phyloP scores from a whole-genome alignment of 2,888 invertebrate species.

The Coleophora flavipennella region DNA sequence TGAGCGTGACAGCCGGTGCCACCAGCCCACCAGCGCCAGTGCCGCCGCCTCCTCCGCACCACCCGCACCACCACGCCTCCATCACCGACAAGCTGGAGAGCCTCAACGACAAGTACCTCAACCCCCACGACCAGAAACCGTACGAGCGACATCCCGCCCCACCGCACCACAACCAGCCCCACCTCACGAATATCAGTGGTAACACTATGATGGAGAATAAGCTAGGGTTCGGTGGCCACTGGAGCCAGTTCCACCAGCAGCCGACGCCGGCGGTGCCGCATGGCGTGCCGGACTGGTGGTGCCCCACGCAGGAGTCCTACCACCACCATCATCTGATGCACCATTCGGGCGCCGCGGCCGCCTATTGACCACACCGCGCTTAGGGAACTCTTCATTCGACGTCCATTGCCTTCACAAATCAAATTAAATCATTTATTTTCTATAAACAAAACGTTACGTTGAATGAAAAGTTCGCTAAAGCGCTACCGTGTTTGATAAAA shows the following conservation, averaged over 20 bases:
- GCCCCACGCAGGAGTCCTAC: slow-evolving; percentile 64
- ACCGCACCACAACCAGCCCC: slow-evolving; percentile 45
- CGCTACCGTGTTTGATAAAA: slow-evolving; percentile 40
- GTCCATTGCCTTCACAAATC: slow-evolving; percentile 8
- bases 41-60: slow-evolving; percentile 47
- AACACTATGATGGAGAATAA: slow-evolving; percentile 76
- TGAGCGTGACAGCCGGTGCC: slow-evolving; percentile 77
- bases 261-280: slow-evolving; percentile 77
- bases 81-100: slow-evolving; percentile 67
- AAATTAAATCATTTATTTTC: background rate
- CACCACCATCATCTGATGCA: slow-evolving; percentile 76
- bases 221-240: slow-evolving; percentile 80
- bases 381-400: slow-evolving; percentile 69
- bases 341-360: slow-evolving; percentile 80
- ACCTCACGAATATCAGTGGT: slow-evolving; percentile 64
- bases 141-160: slow-evolving; percentile 79
- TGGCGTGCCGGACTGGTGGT: slow-evolving; percentile 68
- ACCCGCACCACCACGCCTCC: slow-evolving; percentile 54
- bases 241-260: slow-evolving; percentile 78
- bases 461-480: slow-evolving; percentile 68
- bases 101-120: slow-evolving; percentile 68
- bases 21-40: slow-evolving; percentile 66
- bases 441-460: slow-evolving; percentile 33
- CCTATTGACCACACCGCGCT: slow-evolving; percentile 79
- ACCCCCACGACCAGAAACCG: slow-evolving; percentile 69